phyloP scores from a whole-genome alignment of 2,797 vertebrate genomes.

The Echiichthys vipera region DNA sequence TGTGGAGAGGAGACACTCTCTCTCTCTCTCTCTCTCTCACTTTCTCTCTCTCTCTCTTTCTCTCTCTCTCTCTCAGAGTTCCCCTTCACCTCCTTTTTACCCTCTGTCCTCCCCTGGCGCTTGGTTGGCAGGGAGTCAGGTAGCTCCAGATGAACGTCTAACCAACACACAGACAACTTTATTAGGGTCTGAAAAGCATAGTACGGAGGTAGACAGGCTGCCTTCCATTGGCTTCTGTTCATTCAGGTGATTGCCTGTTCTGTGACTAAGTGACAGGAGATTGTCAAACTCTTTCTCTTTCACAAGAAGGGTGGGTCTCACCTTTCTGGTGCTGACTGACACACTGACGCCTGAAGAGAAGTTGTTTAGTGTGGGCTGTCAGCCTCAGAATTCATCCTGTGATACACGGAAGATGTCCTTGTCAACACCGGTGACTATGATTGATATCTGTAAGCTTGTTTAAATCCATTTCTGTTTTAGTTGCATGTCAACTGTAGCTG shows the following conservation, averaged over 20 bases:
- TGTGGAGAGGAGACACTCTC: constrained; percentile 74
- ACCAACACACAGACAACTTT: constrained; percentile 70
- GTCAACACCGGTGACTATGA: constrained; percentile 54
- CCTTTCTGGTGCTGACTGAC: constrained; percentile 55
- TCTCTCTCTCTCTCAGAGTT: constrained; percentile 48
- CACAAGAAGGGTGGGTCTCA: constrained; percentile 53
- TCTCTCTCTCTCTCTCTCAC: constrained; percentile 55
- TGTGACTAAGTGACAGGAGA: constrained; percentile 61
- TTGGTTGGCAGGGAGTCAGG: constrained; percentile 79
- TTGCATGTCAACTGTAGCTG: constrained; percentile 17
- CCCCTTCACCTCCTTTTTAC: constrained; percentile 56
- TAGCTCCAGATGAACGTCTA: constrained; percentile 68
- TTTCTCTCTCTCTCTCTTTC: constrained; percentile 51
- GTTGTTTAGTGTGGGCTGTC: constrained; percentile 51
- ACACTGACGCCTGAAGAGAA: constrained; percentile 54
- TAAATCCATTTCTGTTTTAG: constrained; percentile 36
- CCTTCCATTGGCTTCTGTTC: constrained; percentile 41
- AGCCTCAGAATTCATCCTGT: constrained; percentile 51
- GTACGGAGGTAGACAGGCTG: constrained; percentile 46
- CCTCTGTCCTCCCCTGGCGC: constrained; percentile 58
- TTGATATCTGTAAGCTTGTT: constrained; percentile 60
- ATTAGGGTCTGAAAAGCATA: constrained; percentile 55
- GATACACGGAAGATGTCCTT: constrained; percentile 62
- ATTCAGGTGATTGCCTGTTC: constrained; percentile 61
- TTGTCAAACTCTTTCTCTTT: constrained; percentile 50